Base-by-base conservation (phyloP, 37 sponge, comb jelly and placozoan genomes). In the Crambe crambe region DNA sequence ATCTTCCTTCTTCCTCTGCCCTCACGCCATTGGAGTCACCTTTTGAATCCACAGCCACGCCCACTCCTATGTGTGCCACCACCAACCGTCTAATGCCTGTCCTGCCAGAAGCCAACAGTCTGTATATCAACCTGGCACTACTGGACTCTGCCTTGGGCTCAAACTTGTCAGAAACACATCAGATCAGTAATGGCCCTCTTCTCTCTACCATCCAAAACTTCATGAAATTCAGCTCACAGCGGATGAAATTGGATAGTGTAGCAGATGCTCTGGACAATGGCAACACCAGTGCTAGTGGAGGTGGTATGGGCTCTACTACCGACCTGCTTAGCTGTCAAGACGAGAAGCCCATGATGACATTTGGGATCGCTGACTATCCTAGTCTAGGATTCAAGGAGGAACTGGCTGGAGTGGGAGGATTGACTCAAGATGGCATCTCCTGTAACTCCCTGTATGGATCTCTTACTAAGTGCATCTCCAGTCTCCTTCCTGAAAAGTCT, bases 11-110 rank as follows among this genome's bases (percentile, higher is more conserved):
- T 12, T 51, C 90, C 37, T 79, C 81, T 6, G 60, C 47, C 6
- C 65, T 44, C 64, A 91, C 92, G 0, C 92, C 92, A 0, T 58
- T 87, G 5, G 87, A 83, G 32, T 91, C 92, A 15, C 92, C 92
- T 20, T 74, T 75, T 30, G 88, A 84, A 35, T 41, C 64, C 30
- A 34, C 54, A 25, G 69, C 75, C 23, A 91, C 92, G 0, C 92
- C 92, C 26, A 91, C 92, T 31, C 91, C 91, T 38, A 59, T 86
- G 41, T 56, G 57, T 32, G 66, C 72, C 0, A 70, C 76, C 35
- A 74, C 76, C 23, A 74, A 89, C 40, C 75, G 81, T 9, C 85
- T 91, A 1, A 67, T 84, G 38, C 88, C 92, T 8, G 85, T 83
- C 21, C 77, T 91, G 0, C 88, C 87, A 9, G 92, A 91, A 73